Percentiles rank a stretch among this genome's conserved stretches.
phyloP scores from a whole-genome alignment of 1,140 invertebrate genomes.

The Drosophila bipectinata region DNA sequence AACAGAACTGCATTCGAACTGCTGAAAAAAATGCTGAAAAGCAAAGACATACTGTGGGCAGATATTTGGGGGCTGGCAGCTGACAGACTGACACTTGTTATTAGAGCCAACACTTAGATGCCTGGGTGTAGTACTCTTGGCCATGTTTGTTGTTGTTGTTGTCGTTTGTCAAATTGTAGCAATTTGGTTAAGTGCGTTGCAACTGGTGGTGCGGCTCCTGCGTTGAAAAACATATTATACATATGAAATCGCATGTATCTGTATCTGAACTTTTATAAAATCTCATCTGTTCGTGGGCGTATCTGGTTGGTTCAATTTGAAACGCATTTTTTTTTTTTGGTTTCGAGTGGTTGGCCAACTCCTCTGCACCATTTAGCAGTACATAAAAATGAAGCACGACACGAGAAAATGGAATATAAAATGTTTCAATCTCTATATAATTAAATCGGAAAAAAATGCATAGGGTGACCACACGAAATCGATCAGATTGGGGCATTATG shows the following conservation, averaged over 20 bases:
- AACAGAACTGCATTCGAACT: slow-evolving; percentile 8
- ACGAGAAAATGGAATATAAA: slow-evolving; percentile 32
- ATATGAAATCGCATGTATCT: slow-evolving; percentile 31
- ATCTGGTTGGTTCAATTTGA: slow-evolving; percentile 43
- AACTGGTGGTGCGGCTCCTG: slow-evolving; percentile 35
- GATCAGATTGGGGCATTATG: slow-evolving; percentile 29
- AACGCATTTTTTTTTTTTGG: slow-evolving; percentile 44
- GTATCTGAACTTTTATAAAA: slow-evolving; percentile 11
- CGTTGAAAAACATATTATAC: slow-evolving; percentile 16
- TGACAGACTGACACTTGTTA: slow-evolving; percentile 77
- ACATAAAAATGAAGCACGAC: slow-evolving; percentile 64
- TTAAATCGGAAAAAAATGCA: slow-evolving; percentile 54
- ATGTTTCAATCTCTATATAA: slow-evolving; percentile 49
- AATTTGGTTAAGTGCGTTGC: slow-evolving; percentile 69
- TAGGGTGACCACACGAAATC: slow-evolving; percentile 54
- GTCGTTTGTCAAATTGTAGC: slow-evolving; percentile 42
- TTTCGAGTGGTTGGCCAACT: slow-evolving; percentile 63
- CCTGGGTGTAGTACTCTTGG: slow-evolving; percentile 42
- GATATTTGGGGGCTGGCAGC: slow-evolving; percentile 62
- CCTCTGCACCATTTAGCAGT: slow-evolving; percentile 80
- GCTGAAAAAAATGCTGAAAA: slow-evolving; percentile 5
- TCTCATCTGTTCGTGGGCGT: slow-evolving; percentile 50
- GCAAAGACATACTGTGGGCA: slow-evolving; percentile 43
- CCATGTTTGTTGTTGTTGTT: neutral
- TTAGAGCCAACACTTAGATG: slow-evolving; percentile 64